Conservation (phyloP, 2,888 invertebrate genomes). For the Neelides folsomi region DNA sequence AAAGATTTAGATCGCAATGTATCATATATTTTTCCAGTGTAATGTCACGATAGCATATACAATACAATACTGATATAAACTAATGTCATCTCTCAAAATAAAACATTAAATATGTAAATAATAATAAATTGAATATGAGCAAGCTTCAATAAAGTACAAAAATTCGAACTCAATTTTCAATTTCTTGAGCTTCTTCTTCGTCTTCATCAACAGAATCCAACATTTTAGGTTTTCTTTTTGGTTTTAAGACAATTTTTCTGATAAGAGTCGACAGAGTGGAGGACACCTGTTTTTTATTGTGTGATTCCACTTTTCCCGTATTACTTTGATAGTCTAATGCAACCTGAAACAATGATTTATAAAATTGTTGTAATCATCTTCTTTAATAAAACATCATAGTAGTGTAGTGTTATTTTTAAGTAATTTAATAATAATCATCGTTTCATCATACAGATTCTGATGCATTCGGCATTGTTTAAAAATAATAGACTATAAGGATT, state of each 20-base stretch:
- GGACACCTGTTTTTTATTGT: conserved; percentile 29
- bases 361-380: conserved; percentile 3
- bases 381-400: background rate
- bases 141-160: no score
- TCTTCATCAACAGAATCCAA: background rate
- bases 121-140: no score
- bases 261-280: conserved; percentile 30
- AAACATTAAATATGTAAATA: no score
- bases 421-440: no score
- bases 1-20: no score
- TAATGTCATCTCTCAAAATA: no score
- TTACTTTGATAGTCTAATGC: conserved; percentile 24
- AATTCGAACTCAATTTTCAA: background rate
- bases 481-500: background rate
- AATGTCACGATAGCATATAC: no score
- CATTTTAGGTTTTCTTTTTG: conserved; percentile 4
- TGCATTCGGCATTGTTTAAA: no score
- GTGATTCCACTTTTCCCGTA: conserved; percentile 14
- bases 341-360: conserved; percentile 18
- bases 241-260: conserved; percentile 17
- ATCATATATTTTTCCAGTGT: no score
- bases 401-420: background rate
- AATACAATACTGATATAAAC: no score
- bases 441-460: no score
- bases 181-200: background rate